Evolutionary conservation across 1,140 invertebrate genomes (phyloP), one percentile per base, ranked within the genome.

Genomic region (Drosophila tsacasi): DNA sequence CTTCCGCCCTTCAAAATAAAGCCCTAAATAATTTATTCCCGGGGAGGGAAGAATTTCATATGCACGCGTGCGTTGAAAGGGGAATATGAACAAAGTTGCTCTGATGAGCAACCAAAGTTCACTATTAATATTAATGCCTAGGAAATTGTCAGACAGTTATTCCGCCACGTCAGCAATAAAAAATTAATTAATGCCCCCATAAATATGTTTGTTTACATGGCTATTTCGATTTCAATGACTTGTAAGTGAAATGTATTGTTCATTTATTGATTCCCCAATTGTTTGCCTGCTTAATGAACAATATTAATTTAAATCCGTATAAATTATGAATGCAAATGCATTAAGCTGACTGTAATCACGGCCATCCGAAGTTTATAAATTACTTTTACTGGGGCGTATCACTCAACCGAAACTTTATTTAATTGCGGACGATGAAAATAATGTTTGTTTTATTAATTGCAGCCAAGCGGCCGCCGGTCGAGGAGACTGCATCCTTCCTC

Each of bases 401-500:
- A 19, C 30, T 32, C 9, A 21, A 46, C 8, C 10, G 15, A 35
- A 61, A 23, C 15, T 64, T 57, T 32, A 52, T 59, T 44, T 76
- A 83, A 79, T 79, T 71, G 49, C 25, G 47, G 19, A 23, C 77
- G 44, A 58, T 71, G 59, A 69, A 46, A 42, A 30, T 69, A 44
- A 52, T 40, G 50, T 59, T 44, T 63, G 40, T 47, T 19, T 66
- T 73, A 13, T 65, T 55, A 71, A 50, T 83, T 84, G 49, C 79
- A 98, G 98, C 98, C n/a, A 98, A 98, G 93, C 95, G 98, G 89
- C 98, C 98, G 76, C 98, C 98, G 37, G 98, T 99, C 12, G 98
- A 99, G 93, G 98, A 99, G 93, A 99, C 98, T 6, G 97, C 97
- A 30, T 98, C 97, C 75, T 99, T 99, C 93, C 94, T 99, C 60